These are phyloP conservation scores for Contarinia nasturtii DNA, from an alignment of 1,140 invertebrate genomes.

Conservation along the genomic window DNA sequence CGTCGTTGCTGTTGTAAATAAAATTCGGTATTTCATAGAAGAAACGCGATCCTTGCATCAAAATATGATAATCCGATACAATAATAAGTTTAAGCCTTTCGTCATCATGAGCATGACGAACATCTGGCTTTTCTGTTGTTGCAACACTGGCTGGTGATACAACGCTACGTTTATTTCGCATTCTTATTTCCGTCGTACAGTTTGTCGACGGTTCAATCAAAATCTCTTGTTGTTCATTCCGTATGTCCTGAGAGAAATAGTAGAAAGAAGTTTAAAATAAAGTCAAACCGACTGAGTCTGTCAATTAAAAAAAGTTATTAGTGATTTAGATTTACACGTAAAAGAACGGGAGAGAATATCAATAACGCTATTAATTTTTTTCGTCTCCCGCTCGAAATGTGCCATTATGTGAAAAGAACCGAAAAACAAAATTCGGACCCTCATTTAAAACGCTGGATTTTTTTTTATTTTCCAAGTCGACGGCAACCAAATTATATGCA, in stretches of 20 bases:
- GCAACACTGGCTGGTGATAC: slow-evolving; percentile 47
- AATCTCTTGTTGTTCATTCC: slow-evolving; percentile 44
- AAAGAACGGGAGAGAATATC: too few species aligned
- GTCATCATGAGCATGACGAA: slow-evolving; percentile 29
- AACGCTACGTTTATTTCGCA: slow-evolving; percentile 61
- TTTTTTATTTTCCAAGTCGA: too few species aligned
- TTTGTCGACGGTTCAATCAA: slow-evolving; percentile 57
- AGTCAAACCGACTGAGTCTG: too few species aligned
- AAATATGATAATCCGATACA: slow-evolving; percentile 42
- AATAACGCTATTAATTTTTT: too few species aligned
- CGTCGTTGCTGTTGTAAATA: slow-evolving; percentile 7
- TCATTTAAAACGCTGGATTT: too few species aligned
- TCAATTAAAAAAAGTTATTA: too few species aligned
- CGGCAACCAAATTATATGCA: too few species aligned
- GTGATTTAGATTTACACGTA: too few species aligned
- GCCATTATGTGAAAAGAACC: too few species aligned
- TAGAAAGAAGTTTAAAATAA: neutral
- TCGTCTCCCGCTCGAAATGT: too few species aligned
- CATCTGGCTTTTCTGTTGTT: slow-evolving; percentile 41
- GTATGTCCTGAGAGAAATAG: slow-evolving; percentile 42
- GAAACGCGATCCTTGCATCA: slow-evolving; percentile 43
- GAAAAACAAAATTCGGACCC: too few species aligned
- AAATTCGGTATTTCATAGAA: slow-evolving; percentile 31
- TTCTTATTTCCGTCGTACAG: slow-evolving; percentile 57
- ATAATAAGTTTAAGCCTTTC: slow-evolving; percentile 45